phyloP scores from a whole-genome alignment of 1,140 invertebrate species.

The Dermatophagoides farinae region DNA sequence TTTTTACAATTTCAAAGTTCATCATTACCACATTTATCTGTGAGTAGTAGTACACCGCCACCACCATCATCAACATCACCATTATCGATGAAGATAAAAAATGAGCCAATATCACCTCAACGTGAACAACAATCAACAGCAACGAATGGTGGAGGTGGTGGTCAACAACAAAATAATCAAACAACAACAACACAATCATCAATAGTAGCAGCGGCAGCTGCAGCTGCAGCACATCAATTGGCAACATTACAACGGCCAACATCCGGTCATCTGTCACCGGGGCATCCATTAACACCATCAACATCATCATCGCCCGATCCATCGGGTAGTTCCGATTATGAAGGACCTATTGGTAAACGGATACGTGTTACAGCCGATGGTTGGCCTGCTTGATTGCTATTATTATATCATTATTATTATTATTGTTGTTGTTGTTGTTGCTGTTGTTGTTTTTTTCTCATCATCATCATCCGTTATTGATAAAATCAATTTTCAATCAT shows the following conservation, averaged over 20 bases:
- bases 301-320: slow-evolving; percentile 20
- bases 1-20: not conserved
- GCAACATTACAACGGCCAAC: slow-evolving; percentile 21
- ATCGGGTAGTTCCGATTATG: slow-evolving; percentile 47
- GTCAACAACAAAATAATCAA: slow-evolving; percentile 21
- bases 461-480: too few species aligned
- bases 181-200: not conserved
- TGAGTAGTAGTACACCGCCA: slow-evolving; percentile 62
- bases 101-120: slow-evolving; percentile 78
- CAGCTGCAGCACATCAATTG: slow-evolving; percentile 24
- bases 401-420: too few species aligned
- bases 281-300: slow-evolving; percentile 27
- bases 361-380: slow-evolving; percentile 12
- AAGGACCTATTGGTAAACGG: slow-evolving; percentile 51
- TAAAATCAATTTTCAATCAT: too few species aligned
- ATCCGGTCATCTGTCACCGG: slow-evolving; percentile 33
- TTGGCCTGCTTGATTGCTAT: slow-evolving; percentile 13
- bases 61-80: slow-evolving; percentile 47
- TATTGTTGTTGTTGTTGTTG: too few species aligned
- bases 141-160: not conserved
- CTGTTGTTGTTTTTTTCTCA: too few species aligned
- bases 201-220: slow-evolving; percentile 19
- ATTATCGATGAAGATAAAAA: slow-evolving; percentile 70
- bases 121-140: slow-evolving; percentile 33
- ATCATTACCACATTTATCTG: slow-evolving; percentile 34